Evolutionary conservation across 1,140 invertebrate genomes (phyloP).

Genomic region (Ditylenchus dipsaci): DNA sequence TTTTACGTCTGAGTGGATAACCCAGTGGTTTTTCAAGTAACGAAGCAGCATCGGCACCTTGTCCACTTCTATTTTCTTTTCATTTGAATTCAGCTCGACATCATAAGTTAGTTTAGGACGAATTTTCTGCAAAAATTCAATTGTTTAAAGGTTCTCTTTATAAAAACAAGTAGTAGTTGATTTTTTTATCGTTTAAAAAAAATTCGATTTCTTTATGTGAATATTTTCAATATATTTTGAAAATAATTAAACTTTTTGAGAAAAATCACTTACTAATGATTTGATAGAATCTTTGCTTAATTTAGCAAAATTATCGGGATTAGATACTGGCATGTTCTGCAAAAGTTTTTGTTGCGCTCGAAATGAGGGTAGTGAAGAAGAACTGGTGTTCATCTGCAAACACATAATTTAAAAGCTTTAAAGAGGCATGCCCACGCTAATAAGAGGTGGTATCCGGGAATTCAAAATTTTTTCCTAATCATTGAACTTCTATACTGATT

Average conservation of each 20-base stretch:
- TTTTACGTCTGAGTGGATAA: not conserved
- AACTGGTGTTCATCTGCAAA: not conserved
- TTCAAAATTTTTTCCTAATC: too few relatives aligned
- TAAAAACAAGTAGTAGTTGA: not conserved
- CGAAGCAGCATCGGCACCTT: not conserved
- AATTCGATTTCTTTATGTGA: not conserved
- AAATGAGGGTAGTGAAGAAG: not conserved
- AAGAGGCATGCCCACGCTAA: too few relatives aligned
- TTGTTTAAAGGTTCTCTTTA: too few relatives aligned
- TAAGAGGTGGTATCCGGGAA: too few relatives aligned
- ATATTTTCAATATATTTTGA: not conserved
- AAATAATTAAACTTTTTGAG: not conserved
- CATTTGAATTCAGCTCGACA: not conserved
- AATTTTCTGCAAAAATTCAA: constrained; percentile 1
- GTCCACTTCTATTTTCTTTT: not conserved
- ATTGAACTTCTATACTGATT: too few relatives aligned
- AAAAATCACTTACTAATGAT: not conserved
- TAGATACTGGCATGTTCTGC: not conserved
- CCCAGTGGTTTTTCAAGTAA: constrained; percentile 3
- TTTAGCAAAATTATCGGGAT: not conserved
- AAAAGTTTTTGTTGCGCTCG: not conserved
- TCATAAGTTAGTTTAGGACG: not conserved
- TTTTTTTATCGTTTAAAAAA: too few relatives aligned
- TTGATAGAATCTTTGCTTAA: constrained; percentile 3
- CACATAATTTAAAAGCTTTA: not conserved